These are phyloP conservation scores for Teleiodes luculella DNA, from an alignment of 2,888 invertebrate genomes.

Conservation along the genomic window DNA sequence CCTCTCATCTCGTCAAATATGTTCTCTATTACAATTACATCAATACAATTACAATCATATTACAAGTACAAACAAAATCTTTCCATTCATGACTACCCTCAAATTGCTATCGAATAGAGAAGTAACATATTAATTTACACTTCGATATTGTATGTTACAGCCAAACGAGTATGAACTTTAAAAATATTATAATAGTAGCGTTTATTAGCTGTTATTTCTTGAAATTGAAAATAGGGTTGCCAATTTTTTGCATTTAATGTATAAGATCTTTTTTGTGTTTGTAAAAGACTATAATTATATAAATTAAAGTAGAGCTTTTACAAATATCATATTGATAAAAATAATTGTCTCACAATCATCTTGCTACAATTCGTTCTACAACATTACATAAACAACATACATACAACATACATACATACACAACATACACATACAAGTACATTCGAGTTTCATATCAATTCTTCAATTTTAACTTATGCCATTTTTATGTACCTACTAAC, in stretches of 20 bases:
- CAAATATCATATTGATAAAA: no score
- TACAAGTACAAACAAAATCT: conserved; percentile 38
- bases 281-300: no score
- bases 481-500: not conserved
- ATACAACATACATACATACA: no score
- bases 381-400: no score
- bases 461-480: no score
- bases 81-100: conserved; percentile 39
- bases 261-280: not conserved
- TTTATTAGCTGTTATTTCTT: not conserved
- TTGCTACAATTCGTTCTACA: no score
- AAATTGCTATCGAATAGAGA: conserved; percentile 49
- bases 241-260: no score
- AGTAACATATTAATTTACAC: conserved; percentile 61
- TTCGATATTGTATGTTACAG: conserved; percentile 20
- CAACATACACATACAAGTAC: no score
- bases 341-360: no score
- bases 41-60: conserved; percentile 42
- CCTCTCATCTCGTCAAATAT: conserved; percentile 45
- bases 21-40: conserved; percentile 48
- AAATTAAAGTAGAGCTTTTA: no score
- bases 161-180: conserved; percentile 29
- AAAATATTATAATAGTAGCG: rapidly evolving
- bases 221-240: conserved; percentile 7
- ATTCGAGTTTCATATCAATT: no score